Base-by-base conservation (phyloP, 2,888 invertebrate genomes). In the Scaptomyza flava region DNA sequence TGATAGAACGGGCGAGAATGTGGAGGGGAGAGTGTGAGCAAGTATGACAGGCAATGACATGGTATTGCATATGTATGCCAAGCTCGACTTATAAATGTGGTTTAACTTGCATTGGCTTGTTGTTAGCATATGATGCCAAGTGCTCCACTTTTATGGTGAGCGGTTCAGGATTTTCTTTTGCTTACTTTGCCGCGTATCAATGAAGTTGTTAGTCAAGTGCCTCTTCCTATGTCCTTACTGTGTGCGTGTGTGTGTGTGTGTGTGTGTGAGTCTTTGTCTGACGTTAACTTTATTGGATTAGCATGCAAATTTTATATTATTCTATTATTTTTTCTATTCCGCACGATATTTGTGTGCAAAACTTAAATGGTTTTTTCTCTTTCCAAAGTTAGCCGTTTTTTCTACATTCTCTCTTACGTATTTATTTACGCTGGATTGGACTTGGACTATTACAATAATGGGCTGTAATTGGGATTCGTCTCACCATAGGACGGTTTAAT, bases 281-380 rank as follows among this genome's bases (percentile, higher is more conserved):
- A 59, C 81, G 52, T 81, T 75, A 72, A 71, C 79, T 89, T 83
- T 89, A 83, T 87, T 89, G 78, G 89, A 87, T 89, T 89, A 83
- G 78, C 85, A 87, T 69, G 84, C 68, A 82, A 83, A 82, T 82
- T 87, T 84, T 67, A 77, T 87, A 81, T 68, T 64, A 75, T 69
- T 79, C 77, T 68, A 65, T 48, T 50, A 78, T 63, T 27, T 59
- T 51, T 48, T 31, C 43, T 48, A 17, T 33, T 48, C 46, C 56
- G 59, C 72, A 85, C 84, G 78, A 66, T 67, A 64, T 77, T 67
- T 57, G 63, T 56, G 41, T 66, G 50, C 53, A 50, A 68, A 38
- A 68, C 66, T 61, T 54, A 66, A 78, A 81, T 71, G 61, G 50
- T 42, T 68, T 66, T 65, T 67, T 36, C 51, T 62, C 41, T 14